Conservation (phyloP, 1,140 invertebrate genomes). For the Aporrectodea caliginosa region DNA sequence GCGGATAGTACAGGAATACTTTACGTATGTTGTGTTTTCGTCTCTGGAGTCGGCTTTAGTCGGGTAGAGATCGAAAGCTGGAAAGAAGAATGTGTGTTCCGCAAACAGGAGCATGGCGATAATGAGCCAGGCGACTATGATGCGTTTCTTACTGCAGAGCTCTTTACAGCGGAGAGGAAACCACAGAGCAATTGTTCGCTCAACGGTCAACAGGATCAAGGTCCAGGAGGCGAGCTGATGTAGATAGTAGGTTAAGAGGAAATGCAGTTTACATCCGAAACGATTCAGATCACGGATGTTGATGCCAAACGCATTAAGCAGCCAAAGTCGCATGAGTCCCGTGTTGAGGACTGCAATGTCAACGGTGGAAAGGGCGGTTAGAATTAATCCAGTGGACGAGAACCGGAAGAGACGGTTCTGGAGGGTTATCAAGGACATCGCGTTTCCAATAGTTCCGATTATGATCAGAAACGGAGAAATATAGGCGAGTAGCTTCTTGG, state of each 20-base stretch:
- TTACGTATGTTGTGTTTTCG: neutral
- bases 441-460: neutral
- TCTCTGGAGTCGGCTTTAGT: neutral
- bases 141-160: neutral
- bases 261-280: neutral
- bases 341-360: neutral
- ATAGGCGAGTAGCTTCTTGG: neutral
- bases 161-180: neutral
- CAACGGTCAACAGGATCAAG: neutral
- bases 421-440: neutral
- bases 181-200: neutral
- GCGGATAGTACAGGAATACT: neutral
- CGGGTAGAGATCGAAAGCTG: neutral
- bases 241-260: neutral
- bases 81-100: neutral
- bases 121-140: neutral
- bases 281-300: neutral
- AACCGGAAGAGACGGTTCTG: neutral
- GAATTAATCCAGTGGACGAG: neutral
- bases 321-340: neutral
- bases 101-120: neutral
- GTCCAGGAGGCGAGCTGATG: neutral
- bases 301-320: neutral
- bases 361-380: neutral
- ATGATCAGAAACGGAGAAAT: neutral